These are phyloP conservation scores for Cephus pygmeus DNA, from an alignment of 2,888 invertebrate species.

Conservation along the genomic window DNA sequence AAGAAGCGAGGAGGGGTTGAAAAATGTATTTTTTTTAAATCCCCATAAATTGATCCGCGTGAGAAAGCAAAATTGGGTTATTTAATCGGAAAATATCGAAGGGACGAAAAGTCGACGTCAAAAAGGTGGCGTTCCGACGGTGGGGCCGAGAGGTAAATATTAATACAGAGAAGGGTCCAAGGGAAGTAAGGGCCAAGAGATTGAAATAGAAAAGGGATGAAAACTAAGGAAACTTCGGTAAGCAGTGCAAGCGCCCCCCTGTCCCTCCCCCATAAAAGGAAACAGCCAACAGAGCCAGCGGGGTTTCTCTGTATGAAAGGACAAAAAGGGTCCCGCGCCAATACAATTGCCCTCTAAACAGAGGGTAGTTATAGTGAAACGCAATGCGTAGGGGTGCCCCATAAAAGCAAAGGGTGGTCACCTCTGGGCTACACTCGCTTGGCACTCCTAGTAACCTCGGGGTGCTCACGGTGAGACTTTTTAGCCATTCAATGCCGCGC, in stretches of 20 bases:
- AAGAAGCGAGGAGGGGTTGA: no score
- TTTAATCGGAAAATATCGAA: conserved; percentile 2
- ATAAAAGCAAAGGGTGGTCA: conserved; percentile 52
- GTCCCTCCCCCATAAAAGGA: conserved; percentile 20
- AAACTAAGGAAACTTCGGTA: conserved; percentile 15
- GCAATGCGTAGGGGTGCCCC: conserved; percentile 37
- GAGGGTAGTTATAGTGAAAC: conserved; percentile 57
- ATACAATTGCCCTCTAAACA: conserved; percentile 58
- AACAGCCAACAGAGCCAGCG: conserved; percentile 54
- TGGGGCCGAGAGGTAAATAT: conserved; percentile 5
- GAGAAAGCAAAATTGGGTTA: no score
- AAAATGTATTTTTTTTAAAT: no score
- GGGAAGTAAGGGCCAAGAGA: not conserved
- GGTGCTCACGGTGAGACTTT: conserved; percentile 40
- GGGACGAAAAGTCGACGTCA: not conserved
- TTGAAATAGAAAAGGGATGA: not conserved
- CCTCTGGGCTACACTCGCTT: conserved; percentile 24
- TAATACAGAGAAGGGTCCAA: not conserved
- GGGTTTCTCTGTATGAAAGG: conserved; percentile 51
- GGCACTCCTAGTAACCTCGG: no score
- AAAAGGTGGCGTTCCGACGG: not conserved
- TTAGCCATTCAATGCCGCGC: conserved; percentile 18
- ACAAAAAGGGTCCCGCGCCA: conserved; percentile 48
- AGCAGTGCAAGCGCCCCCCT: conserved; percentile 41
- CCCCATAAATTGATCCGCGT: no score